Evolutionary conservation across 2,888 invertebrate genomes (phyloP), one percentile per base, ranked within the genome.

Genomic region (Mellilla xanthometata): DNA sequence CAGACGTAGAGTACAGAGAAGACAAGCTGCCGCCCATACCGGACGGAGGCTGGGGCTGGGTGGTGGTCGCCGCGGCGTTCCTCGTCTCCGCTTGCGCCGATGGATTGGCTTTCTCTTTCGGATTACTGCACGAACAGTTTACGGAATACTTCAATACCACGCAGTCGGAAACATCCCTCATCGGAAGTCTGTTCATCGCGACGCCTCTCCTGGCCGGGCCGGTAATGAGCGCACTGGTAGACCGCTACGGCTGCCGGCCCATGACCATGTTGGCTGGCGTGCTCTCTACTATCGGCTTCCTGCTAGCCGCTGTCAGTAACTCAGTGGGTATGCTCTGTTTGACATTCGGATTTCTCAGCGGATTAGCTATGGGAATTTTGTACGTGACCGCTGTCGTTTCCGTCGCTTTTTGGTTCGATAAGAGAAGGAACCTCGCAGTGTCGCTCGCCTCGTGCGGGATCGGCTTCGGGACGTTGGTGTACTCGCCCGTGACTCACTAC

Each of bases 341-440:
- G 53, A 96, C 96, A 0, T 96, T 96, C 67, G 97, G 97, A 2
- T 91, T 96, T 3, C 87, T 96, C 31, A 94, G 96, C 31, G 97
- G 97, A 0, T 73, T 96, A 40, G 96, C 96, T 0, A 89, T 97
- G 77, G 96, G 96, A 8, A 85, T 96, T 46, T 93, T 95, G 60
- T 97, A 96, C 72, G 96, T 97, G 11, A 95, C 97, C 1, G 95
- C 96, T 3, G 96, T 97, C 2, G 97, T 97, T 0, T 95, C 95
- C 28, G 95, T 97, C 28, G 96, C 97, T 0, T 97, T 96, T 73
- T 97, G 97, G 94, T 97, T 97, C 67, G 96, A 97, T 65, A 95
- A 95, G 72, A 94, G 93, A 72, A 91, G 97, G 38, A 95, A 95
- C 19, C 89, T 97, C 51, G 97, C 97, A 1, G 96, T 96, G 0